Evolutionary conservation across 2,888 invertebrate species (phyloP), one percentile per base, ranked within the genome.

Genomic region (Mamestra brassicae): DNA sequence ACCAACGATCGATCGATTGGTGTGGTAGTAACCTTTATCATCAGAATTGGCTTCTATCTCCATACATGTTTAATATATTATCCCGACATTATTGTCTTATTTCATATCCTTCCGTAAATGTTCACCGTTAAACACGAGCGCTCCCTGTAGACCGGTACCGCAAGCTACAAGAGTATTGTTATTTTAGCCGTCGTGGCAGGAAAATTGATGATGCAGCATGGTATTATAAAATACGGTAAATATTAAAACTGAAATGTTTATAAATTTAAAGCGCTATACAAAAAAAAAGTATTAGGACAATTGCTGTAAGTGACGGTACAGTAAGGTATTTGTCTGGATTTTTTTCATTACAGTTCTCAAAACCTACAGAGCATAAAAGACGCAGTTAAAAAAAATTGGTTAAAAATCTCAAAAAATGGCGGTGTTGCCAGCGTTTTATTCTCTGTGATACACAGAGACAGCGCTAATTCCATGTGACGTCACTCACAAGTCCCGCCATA

Each of bases 141-240:
- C 34, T 82, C 78, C 71, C 72, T 34, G 47, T 5, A 54, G 78
- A 61, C 61, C 67, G 42, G n/a, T 72, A 63, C 83, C 58, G 66
- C 72, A 61, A 61, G 65, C 78, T 80, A 58, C 57, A 26, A 17
- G 57, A 66, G 61, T 65, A 78, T 71, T 80, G 81, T 76, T 79
- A 81, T 78, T 69, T 62, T 55, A 81, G 42, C 58, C 68, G 36
- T 15, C 8, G 26, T 76, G 81, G 6, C 77, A 79, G 69, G 82
- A n/a, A 81, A 65, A 81, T 79, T 76, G 82, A 79, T 79, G 78
- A 82, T 78, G 83, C 72, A 55, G 47, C 17, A 42, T 45, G 61
- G 13, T 69, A n/a, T 69, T 73, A 73, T 58, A 81, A 50, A 78
- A 81, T 67, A 67, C 15, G 4, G 36, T 61, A 57, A 26, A 81